phyloP scores from a whole-genome alignment of 2,888 invertebrate genomes.

The Caenorhabditis japonica region DNA sequence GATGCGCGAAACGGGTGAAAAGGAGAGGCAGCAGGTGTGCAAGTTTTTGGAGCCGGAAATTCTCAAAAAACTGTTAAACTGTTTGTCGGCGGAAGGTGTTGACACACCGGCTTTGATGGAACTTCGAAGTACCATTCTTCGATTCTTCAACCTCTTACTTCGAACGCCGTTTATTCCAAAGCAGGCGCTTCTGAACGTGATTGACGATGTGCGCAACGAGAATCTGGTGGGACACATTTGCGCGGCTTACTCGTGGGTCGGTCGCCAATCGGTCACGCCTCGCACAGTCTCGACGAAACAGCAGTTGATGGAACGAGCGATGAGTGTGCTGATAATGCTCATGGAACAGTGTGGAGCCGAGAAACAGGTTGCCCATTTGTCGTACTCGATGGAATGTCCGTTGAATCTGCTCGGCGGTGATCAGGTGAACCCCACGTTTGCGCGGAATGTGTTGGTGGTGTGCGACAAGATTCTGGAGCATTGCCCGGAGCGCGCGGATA shows the following conservation, averaged over 20 bases:
- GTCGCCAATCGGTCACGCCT: neutral
- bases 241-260: slow-evolving; percentile 9
- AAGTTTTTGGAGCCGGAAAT: slow-evolving; percentile 27
- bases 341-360: slow-evolving; percentile 27
- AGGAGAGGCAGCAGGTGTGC: slow-evolving; percentile 16
- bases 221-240: slow-evolving; percentile 30
- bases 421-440: slow-evolving; percentile 15
- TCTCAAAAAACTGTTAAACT: slow-evolving; percentile 15
- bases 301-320: slow-evolving; percentile 20
- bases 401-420: slow-evolving; percentile 19
- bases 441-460: slow-evolving; percentile 17
- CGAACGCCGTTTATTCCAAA: slow-evolving; percentile 28
- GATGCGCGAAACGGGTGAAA: neutral
- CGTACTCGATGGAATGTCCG: slow-evolving; percentile 25
- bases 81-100: slow-evolving; percentile 7
- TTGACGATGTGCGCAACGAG: slow-evolving; percentile 29
- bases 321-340: slow-evolving; percentile 16
- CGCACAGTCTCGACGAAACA: slow-evolving; percentile 3
- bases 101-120: slow-evolving; percentile 25
- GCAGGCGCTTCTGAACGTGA: slow-evolving; percentile 3
- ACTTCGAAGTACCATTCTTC: slow-evolving; percentile 33
- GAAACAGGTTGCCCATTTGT: slow-evolving; percentile 7
- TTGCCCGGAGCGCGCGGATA: slow-evolving; percentile 18
- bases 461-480: slow-evolving; percentile 28
- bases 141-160: slow-evolving; percentile 16